Evolutionary conservation across 2,888 invertebrate species (phyloP).

Genomic region (Campopleginae sp.): DNA sequence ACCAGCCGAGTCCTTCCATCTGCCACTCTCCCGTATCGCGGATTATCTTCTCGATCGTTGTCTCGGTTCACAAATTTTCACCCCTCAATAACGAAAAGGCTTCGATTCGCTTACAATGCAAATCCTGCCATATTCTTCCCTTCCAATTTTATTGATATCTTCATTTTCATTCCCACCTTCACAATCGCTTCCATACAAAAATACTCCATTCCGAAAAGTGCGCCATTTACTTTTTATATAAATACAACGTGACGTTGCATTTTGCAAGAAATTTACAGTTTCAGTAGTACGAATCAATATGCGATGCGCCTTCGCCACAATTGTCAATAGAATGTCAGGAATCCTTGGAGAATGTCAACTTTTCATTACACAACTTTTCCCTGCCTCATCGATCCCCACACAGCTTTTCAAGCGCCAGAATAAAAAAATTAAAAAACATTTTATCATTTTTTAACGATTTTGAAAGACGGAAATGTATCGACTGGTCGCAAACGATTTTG

Average conservation of each 20-base stretch:
- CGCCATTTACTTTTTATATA: neutral
- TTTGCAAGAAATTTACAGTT: neutral
- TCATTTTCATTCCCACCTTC: neutral
- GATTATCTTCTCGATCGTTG: conserved; percentile 57
- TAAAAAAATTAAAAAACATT: too few species aligned
- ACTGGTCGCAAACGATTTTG: too few species aligned
- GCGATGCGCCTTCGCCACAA: neutral
- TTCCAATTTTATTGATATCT: neutral
- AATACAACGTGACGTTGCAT: neutral
- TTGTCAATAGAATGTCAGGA: neutral
- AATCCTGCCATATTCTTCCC: neutral
- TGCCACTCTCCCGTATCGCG: conserved; percentile 51
- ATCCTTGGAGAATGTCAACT: neutral
- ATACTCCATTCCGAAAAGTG: neutral
- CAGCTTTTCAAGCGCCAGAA: too few species aligned
- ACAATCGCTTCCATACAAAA: neutral
- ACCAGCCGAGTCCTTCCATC: conserved; percentile 38
- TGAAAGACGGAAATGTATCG: too few species aligned
- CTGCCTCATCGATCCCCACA: too few species aligned
- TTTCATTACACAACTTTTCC: neutral
- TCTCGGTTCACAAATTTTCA: conserved; percentile 39
- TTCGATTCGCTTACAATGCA: neutral
- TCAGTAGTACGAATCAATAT: conserved; percentile 23
- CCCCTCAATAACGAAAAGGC: neutral
- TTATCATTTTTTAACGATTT: too few species aligned